Evolutionary conservation across 2,888 invertebrate species (phyloP).

Genomic region (Epistrophe grossulariae): DNA sequence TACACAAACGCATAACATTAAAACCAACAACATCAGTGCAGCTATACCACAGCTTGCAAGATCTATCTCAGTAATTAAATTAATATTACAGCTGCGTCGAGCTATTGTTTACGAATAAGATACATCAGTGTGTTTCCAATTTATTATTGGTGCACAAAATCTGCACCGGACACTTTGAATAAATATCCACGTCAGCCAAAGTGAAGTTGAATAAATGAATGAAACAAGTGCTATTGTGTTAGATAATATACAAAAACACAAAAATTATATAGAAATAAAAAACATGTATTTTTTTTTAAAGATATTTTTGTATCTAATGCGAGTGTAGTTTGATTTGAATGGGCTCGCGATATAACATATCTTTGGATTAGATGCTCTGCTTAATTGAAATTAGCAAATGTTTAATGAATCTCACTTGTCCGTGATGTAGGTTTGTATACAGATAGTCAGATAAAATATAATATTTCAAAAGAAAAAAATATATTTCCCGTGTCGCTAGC

Average conservation of each 20-base stretch:
- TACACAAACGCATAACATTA: neutral
- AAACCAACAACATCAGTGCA: neutral
- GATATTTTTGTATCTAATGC: slow-evolving; percentile 46
- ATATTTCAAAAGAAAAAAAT: slow-evolving; percentile 30
- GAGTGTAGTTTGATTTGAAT: slow-evolving; percentile 37
- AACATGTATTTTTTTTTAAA: neutral
- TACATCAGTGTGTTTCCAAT: slow-evolving; percentile 49
- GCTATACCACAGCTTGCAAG: no score
- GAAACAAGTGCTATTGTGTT: slow-evolving; percentile 69
- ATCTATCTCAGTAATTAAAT: slow-evolving; percentile 45
- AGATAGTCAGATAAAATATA: slow-evolving; percentile 29
- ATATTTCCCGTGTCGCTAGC: slow-evolving; percentile 52
- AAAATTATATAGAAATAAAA: neutral
- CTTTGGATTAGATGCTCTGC: slow-evolving; percentile 49
- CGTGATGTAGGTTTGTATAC: neutral
- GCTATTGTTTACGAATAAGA: slow-evolving; percentile 62
- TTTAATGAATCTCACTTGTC: slow-evolving; percentile 58
- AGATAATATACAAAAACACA: slow-evolving; percentile 41
- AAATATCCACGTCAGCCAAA: slow-evolving; percentile 51
- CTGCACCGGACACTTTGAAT: slow-evolving; percentile 64
- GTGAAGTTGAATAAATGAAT: slow-evolving; percentile 64
- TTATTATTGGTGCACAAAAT: slow-evolving; percentile 52
- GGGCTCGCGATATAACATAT: slow-evolving; percentile 1
- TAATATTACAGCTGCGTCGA: slow-evolving; percentile 60
- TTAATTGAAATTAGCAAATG: slow-evolving; percentile 71